Conservation (phyloP, 2,888 invertebrate species). For the Sesia apiformis region DNA sequence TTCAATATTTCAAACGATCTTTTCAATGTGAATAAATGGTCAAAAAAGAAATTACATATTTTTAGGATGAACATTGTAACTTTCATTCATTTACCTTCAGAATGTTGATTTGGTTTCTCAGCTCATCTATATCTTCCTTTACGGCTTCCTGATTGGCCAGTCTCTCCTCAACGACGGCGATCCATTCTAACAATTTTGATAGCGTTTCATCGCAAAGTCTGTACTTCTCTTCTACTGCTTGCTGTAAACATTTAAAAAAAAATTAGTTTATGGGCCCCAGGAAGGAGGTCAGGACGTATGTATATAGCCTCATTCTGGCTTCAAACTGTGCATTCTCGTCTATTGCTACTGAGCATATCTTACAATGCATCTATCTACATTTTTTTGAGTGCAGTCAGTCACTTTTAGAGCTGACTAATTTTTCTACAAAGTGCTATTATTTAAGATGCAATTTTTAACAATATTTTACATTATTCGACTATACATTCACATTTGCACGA, state of each 20-base stretch:
- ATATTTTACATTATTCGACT: not conserved
- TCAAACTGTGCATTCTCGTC: constrained; percentile 13
- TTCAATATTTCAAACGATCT: no score
- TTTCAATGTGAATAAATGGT: no score
- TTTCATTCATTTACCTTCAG: constrained; percentile 78
- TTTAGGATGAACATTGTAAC: no score
- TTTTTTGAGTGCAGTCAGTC: constrained; percentile 21
- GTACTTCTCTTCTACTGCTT: constrained; percentile 96
- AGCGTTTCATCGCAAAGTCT: constrained; percentile 91
- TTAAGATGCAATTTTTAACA: constrained; percentile 6
- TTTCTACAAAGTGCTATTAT: constrained; percentile 5
- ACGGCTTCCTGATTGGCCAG: constrained; percentile 90
- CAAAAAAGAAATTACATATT: no score
- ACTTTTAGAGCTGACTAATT: constrained; percentile 9
- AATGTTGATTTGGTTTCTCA: constrained; percentile 90
- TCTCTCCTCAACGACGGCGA: constrained; percentile 87
- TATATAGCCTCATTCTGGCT: constrained; percentile 14
- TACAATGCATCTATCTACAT: constrained; percentile 32
- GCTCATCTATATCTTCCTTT: constrained; percentile 88
- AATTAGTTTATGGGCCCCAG: constrained; percentile 12
- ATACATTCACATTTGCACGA: constrained; percentile 10
- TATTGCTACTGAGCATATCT: constrained; percentile 25
- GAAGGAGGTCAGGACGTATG: constrained; percentile 2
- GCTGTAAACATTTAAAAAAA: constrained; percentile 74
- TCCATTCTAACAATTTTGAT: constrained; percentile 89